Conservation (phyloP, 2,888 invertebrate species). For the Choristoneura rosaceana region DNA sequence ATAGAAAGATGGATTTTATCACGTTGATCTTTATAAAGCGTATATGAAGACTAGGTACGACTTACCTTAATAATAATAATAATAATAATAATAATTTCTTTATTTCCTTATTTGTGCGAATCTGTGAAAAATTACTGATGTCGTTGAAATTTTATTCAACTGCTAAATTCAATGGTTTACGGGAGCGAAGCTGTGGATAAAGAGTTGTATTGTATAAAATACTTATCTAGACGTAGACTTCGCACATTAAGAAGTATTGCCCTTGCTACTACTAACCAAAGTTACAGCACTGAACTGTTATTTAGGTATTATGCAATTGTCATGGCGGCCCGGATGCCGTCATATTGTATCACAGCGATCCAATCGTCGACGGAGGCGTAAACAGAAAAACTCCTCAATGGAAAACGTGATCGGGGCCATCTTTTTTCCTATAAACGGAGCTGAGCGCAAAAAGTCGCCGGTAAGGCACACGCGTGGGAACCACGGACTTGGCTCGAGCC, state of each 20-base stretch:
- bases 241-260: background rate
- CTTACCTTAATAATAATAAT: too few relatives aligned
- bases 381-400: conserved; percentile 65
- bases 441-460: conserved; percentile 74
- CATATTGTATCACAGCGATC: conserved; percentile 46
- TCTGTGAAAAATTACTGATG: too few relatives aligned
- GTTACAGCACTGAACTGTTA: conserved; percentile 12
- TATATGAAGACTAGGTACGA: too few relatives aligned
- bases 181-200: too few relatives aligned
- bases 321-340: conserved; percentile 44
- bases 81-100: too few relatives aligned
- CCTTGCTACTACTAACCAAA: background rate
- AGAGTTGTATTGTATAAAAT: too few relatives aligned
- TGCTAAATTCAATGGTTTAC: too few relatives aligned
- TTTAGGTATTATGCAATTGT: conserved; percentile 42
- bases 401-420: conserved; percentile 79
- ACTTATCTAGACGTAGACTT: background rate
- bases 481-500: conserved; percentile 46
- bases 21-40: too few relatives aligned
- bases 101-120: too few relatives aligned
- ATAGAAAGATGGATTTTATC: too few relatives aligned
- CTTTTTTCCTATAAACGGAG: conserved; percentile 75
- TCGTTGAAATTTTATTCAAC: too few relatives aligned
- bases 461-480: conserved; percentile 85
- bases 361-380: conserved; percentile 55